Evolutionary conservation across 2,888 invertebrate species (phyloP), one percentile per base, ranked within the genome.

Genomic region (Machimus rusticus): DNA sequence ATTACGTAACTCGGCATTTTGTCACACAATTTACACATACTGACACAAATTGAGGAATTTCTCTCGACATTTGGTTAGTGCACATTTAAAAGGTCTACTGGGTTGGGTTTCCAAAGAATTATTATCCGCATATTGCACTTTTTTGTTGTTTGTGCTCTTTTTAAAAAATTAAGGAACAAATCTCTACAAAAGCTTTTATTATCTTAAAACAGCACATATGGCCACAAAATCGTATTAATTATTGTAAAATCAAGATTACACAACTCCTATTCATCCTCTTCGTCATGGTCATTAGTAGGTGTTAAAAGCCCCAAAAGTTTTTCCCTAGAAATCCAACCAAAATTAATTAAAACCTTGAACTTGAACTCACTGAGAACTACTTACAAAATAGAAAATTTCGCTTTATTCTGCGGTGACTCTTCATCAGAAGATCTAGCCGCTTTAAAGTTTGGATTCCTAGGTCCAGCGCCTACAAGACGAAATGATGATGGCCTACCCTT

Each of bases 371-470:
- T 34, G 9, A n/a, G 34, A 76, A n/a, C 28, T 43, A 79, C 82
- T 84, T 66, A 84, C 82, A 84, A 84, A 66, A 84, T 84, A 37
- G 82, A 84, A 37, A 66, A 66, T 19, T 66, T 34, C 37, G 66
- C n/a, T 51, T 66, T 31, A 14, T 34, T 14, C 66, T 84, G 43
- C 14, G 57, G 9, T 23, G 66, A 5, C 37, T 84, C 55, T 37
- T 84, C n/a, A 19, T 28, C 19, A 39, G 66, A 66, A 19, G 57
- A 37, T 19, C 51, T 66, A 57, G 46, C 28, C 14, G 57, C 8
- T n/a, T 39, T 66, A 1, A 34, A 19, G 19, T 39, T 66, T 14
- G 55, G 31, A 66, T 57, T 39, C 39, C 39, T 84, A 8, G 82
- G 23, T n/a, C 12, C 66, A 37, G 28, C 55, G n/a, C 39, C 39